phyloP scores from a whole-genome alignment of 1,140 invertebrate species.

The Calephelis nemesis region DNA sequence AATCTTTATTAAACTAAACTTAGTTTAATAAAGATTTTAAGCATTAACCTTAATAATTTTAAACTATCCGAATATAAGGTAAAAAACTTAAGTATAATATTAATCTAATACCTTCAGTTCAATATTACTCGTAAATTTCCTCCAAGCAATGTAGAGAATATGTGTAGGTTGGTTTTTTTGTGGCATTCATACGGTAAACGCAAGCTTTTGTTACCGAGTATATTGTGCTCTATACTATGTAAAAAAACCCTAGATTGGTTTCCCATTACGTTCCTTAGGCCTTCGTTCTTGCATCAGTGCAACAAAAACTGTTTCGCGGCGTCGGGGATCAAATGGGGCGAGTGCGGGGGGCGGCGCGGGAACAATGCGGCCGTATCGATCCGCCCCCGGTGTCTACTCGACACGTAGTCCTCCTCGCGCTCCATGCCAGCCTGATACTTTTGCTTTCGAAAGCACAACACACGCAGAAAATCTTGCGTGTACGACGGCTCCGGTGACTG shows the following conservation, averaged over 20 bases:
- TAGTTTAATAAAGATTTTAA: too few species aligned
- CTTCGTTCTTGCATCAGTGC: slow-evolving; percentile 41
- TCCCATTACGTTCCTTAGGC: slow-evolving; percentile 38
- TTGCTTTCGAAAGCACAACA: slow-evolving; percentile 53
- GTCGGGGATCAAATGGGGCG: slow-evolving; percentile 62
- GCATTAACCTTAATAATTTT: too few species aligned
- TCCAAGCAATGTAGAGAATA: too few species aligned
- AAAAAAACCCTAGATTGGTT: slow-evolving; percentile 28
- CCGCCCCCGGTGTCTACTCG: slow-evolving; percentile 57
- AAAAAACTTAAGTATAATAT: too few species aligned
- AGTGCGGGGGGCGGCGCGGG: slow-evolving; percentile 46
- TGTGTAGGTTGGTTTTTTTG: too few species aligned
- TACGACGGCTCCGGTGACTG: slow-evolving; percentile 23
- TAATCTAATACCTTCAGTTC: too few species aligned
- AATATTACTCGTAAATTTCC: too few species aligned
- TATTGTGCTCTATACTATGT: slow-evolving; percentile 17
- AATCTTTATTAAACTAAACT: too few species aligned
- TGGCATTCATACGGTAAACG: not conserved
- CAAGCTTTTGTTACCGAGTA: slow-evolving; percentile 15
- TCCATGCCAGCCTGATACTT: slow-evolving; percentile 65
- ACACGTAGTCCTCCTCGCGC: slow-evolving; percentile 48
- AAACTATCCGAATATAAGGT: too few species aligned
- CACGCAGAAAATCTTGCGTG: slow-evolving; percentile 11
- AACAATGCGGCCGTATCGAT: slow-evolving; percentile 76
- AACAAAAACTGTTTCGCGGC: slow-evolving; percentile 68